Evolutionary conservation across 2,113 vertebrate species (phyloP).

Genomic region (Thunnus thynnus): DNA sequence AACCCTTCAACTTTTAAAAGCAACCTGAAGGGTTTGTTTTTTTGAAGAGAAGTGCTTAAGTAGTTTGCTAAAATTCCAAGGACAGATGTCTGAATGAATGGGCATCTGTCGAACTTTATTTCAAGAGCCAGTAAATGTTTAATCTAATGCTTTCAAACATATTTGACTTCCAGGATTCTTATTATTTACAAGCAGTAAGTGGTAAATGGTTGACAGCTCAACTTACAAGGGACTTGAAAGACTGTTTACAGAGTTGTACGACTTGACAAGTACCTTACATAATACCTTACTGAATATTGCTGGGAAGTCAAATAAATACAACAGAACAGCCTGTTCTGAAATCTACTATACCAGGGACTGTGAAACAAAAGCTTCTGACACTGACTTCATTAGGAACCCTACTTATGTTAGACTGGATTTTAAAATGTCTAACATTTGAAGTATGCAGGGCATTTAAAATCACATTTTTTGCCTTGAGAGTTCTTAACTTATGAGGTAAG

Average conservation of each 20-base stretch:
- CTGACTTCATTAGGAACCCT: no score
- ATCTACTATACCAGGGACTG: not conserved
- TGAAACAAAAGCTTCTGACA: no score
- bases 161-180: not conserved
- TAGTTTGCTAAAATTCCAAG: no score
- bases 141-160: not conserved
- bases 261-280: not conserved
- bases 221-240: not conserved
- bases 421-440: not conserved
- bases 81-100: not conserved
- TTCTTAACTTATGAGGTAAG: conserved; percentile 13
- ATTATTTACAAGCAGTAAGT: not conserved
- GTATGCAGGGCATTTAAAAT: not conserved
- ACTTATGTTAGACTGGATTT: no score
- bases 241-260: not conserved
- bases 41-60: not conserved
- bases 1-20: not conserved
- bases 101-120: not conserved
- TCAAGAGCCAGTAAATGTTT: not conserved
- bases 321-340: not conserved
- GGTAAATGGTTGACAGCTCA: conserved; percentile 15
- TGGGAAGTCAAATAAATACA: not conserved
- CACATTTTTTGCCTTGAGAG: not conserved
- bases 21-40: not conserved
- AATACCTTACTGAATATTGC: not conserved